phyloP scores from a whole-genome alignment of 1,140 invertebrate species.

The Caenorhabditis briggsae region DNA sequence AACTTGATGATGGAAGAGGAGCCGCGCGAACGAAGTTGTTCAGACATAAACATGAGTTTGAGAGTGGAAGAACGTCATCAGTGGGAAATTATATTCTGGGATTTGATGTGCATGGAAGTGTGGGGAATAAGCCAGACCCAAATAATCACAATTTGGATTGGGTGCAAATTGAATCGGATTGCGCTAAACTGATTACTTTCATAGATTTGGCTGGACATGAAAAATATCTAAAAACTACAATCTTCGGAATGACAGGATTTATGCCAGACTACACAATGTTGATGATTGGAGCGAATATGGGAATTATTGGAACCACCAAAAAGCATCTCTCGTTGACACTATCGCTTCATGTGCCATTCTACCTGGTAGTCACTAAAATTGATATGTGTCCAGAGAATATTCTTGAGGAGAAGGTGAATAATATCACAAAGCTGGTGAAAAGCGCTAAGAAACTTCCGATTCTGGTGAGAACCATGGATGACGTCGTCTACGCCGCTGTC shows the following conservation, averaged over 20 bases:
- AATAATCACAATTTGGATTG: slow-evolving; percentile 91
- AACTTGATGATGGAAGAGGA: slow-evolving; percentile 96
- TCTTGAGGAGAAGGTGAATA: slow-evolving; percentile 91
- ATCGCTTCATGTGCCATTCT: slow-evolving; percentile 95
- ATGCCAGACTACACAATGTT: slow-evolving; percentile 99
- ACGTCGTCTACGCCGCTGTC: slow-evolving; percentile 97
- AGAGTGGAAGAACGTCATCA: slow-evolving; percentile 96
- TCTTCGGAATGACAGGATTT: slow-evolving; percentile 98
- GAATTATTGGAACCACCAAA: slow-evolving; percentile 98
- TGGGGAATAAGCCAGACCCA: slow-evolving; percentile 84
- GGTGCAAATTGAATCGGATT: slow-evolving; percentile 98
- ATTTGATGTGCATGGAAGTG: slow-evolving; percentile 83
- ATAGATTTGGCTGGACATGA: slow-evolving; percentile 99
- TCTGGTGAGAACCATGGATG: slow-evolving; percentile 92
- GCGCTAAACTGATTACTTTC: slow-evolving; percentile 94
- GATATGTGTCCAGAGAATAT: slow-evolving; percentile 99
- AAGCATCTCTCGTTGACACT: slow-evolving; percentile 94
- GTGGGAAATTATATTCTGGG: slow-evolving; percentile 99
- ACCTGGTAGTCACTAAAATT: slow-evolving; percentile 91
- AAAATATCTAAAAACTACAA: slow-evolving; percentile 94
- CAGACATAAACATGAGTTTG: slow-evolving; percentile 96
- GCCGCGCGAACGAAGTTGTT: slow-evolving; percentile 90
- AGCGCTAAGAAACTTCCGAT: slow-evolving; percentile 97
- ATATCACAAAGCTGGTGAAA: slow-evolving; percentile 93
- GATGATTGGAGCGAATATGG: slow-evolving; percentile 98